phyloP scores from a whole-genome alignment of 2,888 invertebrate species.

The Orgyia antiqua region DNA sequence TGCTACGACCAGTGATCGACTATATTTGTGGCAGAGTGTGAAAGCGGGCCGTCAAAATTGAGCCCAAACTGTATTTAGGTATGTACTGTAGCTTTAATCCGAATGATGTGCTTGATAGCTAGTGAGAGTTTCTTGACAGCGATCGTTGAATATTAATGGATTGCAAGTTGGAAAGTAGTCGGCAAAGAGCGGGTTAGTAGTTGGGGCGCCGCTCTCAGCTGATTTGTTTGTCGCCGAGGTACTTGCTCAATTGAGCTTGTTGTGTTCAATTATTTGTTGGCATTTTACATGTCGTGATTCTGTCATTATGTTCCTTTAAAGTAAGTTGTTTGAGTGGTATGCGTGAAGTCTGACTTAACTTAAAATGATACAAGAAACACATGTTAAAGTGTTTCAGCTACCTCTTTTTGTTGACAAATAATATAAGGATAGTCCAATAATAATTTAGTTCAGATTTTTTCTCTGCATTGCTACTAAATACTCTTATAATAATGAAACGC shows the following conservation, averaged over 20 bases:
- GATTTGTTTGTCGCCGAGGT: constrained; percentile 49
- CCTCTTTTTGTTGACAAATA: background rate
- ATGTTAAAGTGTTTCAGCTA: constrained; percentile 18
- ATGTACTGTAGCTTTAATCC: constrained; percentile 39
- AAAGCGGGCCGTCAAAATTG: constrained; percentile 73
- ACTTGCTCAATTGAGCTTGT: constrained; percentile 35
- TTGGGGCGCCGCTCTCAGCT: constrained; percentile 47
- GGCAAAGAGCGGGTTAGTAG: constrained; percentile 21
- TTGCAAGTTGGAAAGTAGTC: constrained; percentile 61
- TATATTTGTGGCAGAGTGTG: constrained; percentile 57
- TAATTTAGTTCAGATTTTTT: constrained; percentile 13
- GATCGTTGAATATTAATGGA: constrained; percentile 67
- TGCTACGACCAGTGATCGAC: constrained; percentile 48
- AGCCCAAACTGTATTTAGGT: constrained; percentile 77
- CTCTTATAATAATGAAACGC: too few relatives aligned
- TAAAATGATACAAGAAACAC: constrained; percentile 32
- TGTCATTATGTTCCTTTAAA: constrained; percentile 16
- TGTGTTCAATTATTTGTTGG: constrained; percentile 36
- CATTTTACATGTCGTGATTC: constrained; percentile 31
- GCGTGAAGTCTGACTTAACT: constrained; percentile 12
- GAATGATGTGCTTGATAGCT: constrained; percentile 16
- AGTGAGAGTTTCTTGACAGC: constrained; percentile 47
- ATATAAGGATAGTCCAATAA: background rate
- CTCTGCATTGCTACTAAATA: too few relatives aligned
- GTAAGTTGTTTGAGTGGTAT: constrained; percentile 13